Evolutionary conservation across 2,888 invertebrate genomes (phyloP).

Genomic region (Eledona agricola): DNA sequence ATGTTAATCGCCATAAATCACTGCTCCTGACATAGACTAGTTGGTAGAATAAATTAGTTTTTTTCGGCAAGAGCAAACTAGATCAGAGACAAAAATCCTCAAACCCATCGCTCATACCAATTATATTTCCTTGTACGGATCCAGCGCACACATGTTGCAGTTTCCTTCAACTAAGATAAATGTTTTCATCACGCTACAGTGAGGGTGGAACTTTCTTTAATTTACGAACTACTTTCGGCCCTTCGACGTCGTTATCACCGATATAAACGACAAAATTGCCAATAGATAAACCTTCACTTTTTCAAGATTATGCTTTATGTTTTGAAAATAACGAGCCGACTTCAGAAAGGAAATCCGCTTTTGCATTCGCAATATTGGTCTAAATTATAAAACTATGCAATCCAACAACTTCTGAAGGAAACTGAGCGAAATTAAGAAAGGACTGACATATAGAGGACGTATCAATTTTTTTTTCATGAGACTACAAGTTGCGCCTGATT

Average conservation of each 20-base stretch:
- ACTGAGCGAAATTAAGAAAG: no score
- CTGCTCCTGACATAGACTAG: no score
- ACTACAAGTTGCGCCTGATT: background rate
- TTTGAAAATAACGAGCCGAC: slow-evolving; percentile 9
- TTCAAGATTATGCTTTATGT: no score
- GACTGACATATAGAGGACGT: no score
- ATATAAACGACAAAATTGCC: slow-evolving; percentile 11
- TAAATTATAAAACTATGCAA: no score
- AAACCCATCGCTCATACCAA: slow-evolving; percentile 5
- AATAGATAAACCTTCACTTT: slow-evolving; percentile 10
- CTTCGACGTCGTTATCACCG: slow-evolving; percentile 3
- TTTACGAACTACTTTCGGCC: slow-evolving; percentile 11
- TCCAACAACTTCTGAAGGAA: no score
- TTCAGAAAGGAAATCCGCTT: slow-evolving; percentile 11
- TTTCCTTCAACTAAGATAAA: slow-evolving; percentile 17
- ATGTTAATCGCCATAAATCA: no score
- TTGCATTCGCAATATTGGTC: slow-evolving; percentile 1
- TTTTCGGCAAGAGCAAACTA: no score
- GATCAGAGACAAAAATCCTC: no score
- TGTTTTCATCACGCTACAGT: slow-evolving; percentile 16
- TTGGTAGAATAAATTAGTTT: no score
- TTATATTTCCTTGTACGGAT: slow-evolving; percentile 9
- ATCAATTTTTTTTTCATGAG: no score
- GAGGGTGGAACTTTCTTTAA: slow-evolving; percentile 8
- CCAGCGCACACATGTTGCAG: slow-evolving; percentile 22